Base-by-base conservation (phyloP, 2,113 vertebrate genomes). In the Nematolebias whitei region DNA sequence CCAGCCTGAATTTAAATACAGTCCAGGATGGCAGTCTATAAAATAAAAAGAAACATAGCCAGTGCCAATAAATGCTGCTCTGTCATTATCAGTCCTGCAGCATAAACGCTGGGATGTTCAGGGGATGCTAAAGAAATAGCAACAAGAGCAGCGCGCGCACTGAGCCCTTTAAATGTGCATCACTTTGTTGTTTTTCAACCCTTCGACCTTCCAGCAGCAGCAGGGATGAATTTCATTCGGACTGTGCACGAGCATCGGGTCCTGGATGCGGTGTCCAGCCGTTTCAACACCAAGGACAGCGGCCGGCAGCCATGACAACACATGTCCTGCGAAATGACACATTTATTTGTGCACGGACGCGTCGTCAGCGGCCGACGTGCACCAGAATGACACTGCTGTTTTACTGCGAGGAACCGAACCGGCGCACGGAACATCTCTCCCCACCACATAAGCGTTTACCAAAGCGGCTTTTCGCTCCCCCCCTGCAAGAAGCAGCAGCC, bases 201-300 rank as follows among this genome's bases (percentile, higher is more conserved):
- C 4, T 58, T 50, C 63, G 23, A 69, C 51, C 60, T n/a, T 52
- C n/a, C 50, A 55, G 50, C 64, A 51, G 45, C 70, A 57, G 57
- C 43, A 74, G 26, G 52, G 54, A 65, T 35, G 24, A 22, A 13
- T 54, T 11, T 23, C 61, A 20, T 0, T 62, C 52, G n/a, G n/a
- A n/a, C n/a, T n/a, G n/a, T n/a, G n/a, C n/a, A n/a, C n/a, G n/a
- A n/a, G n/a, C n/a, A n/a, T n/a, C n/a, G n/a, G n/a, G n/a, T n/a
- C n/a, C n/a, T n/a, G 50, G 59, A 70, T 74, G 76, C 16, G 71
- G 74, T 85, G 80, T 76, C 79, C 87, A 79, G 83, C 82, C 80
- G 64, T 74, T 89, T 89, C 87, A 87, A 87, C 39, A 88, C 90
- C 90, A 89, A 90, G 90, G 90, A 91, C 87, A 90, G 89, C 89